Base-by-base conservation (phyloP, 2,797 vertebrate genomes). In the Triplophysa yarkandensis region DNA sequence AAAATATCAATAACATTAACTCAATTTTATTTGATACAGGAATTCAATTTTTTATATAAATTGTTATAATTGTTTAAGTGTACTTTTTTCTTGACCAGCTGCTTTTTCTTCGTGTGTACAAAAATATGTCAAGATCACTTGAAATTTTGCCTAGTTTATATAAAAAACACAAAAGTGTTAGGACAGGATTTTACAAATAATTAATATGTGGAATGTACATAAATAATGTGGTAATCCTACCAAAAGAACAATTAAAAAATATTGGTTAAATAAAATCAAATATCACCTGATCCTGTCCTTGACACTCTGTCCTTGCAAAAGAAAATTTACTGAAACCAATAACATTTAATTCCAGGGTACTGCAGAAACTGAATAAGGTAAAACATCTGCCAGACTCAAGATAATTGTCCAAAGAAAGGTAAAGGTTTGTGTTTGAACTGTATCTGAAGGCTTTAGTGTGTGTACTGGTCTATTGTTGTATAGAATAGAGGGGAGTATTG, bases 401-500 rank as follows among this genome's bases (percentile, higher is more conserved):
- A 28, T 57, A 68, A 81, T 50, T 23, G 39, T 58, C 41, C 48
- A 68, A 68, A 64, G 4, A 68, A 75, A 69, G 30, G 19, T 64
- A 63, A 46, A 72, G 32, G 63, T 68, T 34, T 69, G 48, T 61
- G 30, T 17, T 48, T 50, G 46, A 62, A 70, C 39, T 79, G 66
- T 71, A 64, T 60, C 28, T 74, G 32, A 71, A 71, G 77, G 11
- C 9, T 60, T 58, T 73, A 80, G 44, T 66, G 79, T 61, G 69
- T 25, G 52, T 32, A 23, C 48, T 23, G 1, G 10, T 71, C 54
- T 75, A 69, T 76, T 64, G 70, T 74, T 70, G 36, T 74, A 69
- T 48, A 71, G 75, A 74, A 76, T 21, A 36, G 54, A 54, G 46
- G 78, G 82, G 81, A 58, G 83, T 78, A 87, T 85, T 86, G 85